Conservation (phyloP, 2,888 invertebrate species). For the Kryphioiulus occultus region DNA sequence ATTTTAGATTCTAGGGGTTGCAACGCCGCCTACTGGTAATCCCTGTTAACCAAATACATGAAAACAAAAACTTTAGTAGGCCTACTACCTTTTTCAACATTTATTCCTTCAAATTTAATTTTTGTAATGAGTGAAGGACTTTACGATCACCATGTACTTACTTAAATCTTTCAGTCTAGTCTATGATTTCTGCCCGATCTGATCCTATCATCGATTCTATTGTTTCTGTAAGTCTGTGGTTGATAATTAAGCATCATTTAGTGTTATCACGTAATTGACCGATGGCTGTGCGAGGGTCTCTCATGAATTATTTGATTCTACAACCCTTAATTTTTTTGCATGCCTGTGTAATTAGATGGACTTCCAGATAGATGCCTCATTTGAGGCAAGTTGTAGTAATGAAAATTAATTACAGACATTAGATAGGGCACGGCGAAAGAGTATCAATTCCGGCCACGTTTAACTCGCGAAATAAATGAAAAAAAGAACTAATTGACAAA, state of each 20-base stretch:
- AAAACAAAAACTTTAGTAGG: no score
- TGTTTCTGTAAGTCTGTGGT: no score
- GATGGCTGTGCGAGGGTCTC: neutral
- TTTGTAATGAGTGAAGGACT: no score
- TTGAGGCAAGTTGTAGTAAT: neutral
- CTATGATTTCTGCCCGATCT: no score
- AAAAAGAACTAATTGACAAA: neutral
- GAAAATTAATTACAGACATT: neutral
- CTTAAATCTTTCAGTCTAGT: no score
- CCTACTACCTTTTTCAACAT: no score
- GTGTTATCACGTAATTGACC: neutral
- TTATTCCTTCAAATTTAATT: no score
- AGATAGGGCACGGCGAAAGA: neutral
- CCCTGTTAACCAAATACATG: no score
- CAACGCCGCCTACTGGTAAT: no score
- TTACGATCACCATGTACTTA: no score
- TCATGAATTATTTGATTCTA: neutral
- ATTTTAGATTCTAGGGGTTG: no score
- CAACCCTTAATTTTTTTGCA: neutral
- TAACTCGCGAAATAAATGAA: neutral
- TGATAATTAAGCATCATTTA: neutral
- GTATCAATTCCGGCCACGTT: neutral
- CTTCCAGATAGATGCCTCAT: neutral
- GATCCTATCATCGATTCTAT: no score
- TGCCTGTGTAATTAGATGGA: neutral